phyloP scores from a whole-genome alignment of 2,113 vertebrate genomes.

The Phalacrocorax carbo region DNA sequence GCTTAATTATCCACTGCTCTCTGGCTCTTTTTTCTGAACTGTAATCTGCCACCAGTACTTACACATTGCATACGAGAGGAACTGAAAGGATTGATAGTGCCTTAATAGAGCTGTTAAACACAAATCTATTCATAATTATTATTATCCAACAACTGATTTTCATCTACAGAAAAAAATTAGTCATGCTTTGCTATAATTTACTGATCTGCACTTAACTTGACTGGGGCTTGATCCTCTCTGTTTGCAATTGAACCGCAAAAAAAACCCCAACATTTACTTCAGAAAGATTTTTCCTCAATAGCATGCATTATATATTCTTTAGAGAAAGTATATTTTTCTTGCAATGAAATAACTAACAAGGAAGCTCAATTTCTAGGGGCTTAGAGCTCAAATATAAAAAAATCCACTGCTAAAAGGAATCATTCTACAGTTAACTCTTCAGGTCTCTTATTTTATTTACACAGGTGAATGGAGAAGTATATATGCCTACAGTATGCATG shows the following conservation, averaged over 20 bases:
- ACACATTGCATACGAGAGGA: neutral
- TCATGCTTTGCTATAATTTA: neutral
- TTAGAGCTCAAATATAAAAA: neutral
- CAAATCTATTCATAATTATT: conserved; percentile 13
- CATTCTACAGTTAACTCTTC: neutral
- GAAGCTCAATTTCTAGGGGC: neutral
- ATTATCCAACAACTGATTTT: neutral
- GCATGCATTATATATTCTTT: neutral
- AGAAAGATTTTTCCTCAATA: neutral
- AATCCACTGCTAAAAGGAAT: neutral
- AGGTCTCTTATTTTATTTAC: neutral
- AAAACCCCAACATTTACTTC: neutral
- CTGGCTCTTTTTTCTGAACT: neutral
- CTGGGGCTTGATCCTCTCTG: neutral
- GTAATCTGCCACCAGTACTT: neutral
- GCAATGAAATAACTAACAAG: neutral
- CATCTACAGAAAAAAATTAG: neutral
- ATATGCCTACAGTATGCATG: neutral
- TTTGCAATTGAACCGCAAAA: neutral
- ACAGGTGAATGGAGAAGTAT: neutral
- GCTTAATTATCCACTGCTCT: neutral
- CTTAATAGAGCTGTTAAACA: conserved; percentile 16
- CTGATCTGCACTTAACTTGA: neutral
- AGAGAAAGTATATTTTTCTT: neutral
- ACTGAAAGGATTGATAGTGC: neutral